Percentiles rank a stretch among this genome's conserved stretches.
Evolutionary conservation across 2,888 invertebrate genomes (phyloP).

Genomic region (Synanthedon formicaeformis): DNA sequence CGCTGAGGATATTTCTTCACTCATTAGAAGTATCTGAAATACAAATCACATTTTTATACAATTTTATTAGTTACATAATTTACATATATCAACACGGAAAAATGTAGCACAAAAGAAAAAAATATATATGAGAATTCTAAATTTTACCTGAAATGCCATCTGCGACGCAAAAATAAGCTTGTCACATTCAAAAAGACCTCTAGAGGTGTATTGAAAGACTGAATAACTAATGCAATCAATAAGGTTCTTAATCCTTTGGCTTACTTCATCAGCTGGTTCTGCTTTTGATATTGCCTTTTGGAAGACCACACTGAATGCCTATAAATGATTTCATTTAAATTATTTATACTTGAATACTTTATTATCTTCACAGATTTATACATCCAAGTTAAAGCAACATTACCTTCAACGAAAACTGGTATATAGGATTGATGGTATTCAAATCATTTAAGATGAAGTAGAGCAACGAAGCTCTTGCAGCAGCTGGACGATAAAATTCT

Average conservation of each 20-base stretch:
- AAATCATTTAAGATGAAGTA: slow-evolving; percentile 97
- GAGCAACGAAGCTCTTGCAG: slow-evolving; percentile 90
- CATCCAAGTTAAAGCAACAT: neutral
- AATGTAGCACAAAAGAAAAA: neutral
- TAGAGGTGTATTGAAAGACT: slow-evolving; percentile 93
- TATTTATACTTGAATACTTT: neutral
- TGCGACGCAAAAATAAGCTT: slow-evolving; percentile 96
- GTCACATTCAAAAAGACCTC: slow-evolving; percentile 96
- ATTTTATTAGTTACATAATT: too few species aligned
- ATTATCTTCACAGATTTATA: neutral
- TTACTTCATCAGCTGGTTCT: slow-evolving; percentile 83
- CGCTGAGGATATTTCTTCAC: slow-evolving; percentile 84
- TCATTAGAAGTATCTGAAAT: slow-evolving; percentile 83
- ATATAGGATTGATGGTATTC: slow-evolving; percentile 96
- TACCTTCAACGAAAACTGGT: slow-evolving; percentile 96
- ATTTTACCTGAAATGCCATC: slow-evolving; percentile 90
- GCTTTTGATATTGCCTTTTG: slow-evolving; percentile 95
- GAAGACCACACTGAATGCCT: slow-evolving; percentile 98
- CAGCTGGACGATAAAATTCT: slow-evolving; percentile 89
- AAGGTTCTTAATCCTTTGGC: slow-evolving; percentile 83
- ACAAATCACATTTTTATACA: too few species aligned
- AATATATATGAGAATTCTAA: neutral
- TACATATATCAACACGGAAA: neutral
- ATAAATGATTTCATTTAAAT: neutral
- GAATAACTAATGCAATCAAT: slow-evolving; percentile 96